Base-by-base conservation (phyloP, 2,888 invertebrate genomes). In the Athetis lepigone region DNA sequence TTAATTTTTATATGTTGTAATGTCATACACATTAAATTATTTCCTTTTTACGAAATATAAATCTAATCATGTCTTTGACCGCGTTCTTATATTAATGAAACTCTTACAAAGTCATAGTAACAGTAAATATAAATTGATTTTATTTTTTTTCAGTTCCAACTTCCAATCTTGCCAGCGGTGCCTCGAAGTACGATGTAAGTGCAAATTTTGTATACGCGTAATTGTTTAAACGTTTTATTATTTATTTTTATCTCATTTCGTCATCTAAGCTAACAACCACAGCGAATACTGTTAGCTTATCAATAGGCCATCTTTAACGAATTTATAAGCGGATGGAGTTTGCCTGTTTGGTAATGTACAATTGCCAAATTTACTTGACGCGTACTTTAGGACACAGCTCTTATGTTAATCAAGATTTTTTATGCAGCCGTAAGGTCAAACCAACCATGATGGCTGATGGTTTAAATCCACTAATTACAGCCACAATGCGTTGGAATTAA, bases 261-360 rank as follows among this genome's bases (percentile, higher is more conserved):
- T 77, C 70, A 85, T 79, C 66, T 70, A 63, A 79, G 67, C 52
- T 68, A 70, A 74, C 78, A 79, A 75, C 73, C 78, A 71, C 63
- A 54, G 49, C 69, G 60, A 79, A 82, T 75, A 82, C 81, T 75
- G 80, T 80, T 82, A 79, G 67, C 72, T 85, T 88, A 90, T 88
- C 89, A 60, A 73, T 88, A 86, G 88, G 88, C 82, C 89, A 90
- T 90, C 90, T 87, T 83, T 77, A 80, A 78, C 79, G 66, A 80
- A 81, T 84, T 84, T 81, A 82, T 65, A 84, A 81, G 66, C 83
- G 87, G 82, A 86, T 82, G 78, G 57, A 77, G 80, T 84, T 71
- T 67, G 77, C 68, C 70, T 68, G 74, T 85, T 83, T 85, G 65
- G 77, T 79, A 87, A 86, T 80, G 54, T 23, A 36, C 43, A 67